Evolutionary conservation across 2,113 vertebrate species (phyloP).

Genomic region (Charina bottae): DNA sequence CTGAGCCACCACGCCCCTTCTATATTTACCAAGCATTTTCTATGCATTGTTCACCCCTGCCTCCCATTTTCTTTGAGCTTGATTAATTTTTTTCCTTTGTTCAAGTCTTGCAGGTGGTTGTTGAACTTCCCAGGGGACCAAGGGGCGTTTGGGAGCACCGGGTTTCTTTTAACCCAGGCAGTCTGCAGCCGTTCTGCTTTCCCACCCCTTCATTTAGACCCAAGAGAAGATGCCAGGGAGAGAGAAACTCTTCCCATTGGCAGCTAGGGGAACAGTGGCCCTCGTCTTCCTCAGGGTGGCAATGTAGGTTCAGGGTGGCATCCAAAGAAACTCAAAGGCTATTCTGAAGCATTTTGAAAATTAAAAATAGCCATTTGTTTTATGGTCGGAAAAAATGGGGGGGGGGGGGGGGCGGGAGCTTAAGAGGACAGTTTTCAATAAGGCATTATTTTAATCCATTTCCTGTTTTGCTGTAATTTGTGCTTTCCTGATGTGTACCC

Average conservation of each 20-base stretch:
- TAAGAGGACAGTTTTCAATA: background rate
- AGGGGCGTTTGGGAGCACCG: no score
- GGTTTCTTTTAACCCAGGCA: no score
- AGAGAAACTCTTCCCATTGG: background rate
- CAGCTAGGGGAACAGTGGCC: background rate
- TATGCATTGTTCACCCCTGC: background rate
- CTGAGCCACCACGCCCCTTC: no score
- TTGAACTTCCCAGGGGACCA: background rate
- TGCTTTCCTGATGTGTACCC: background rate
- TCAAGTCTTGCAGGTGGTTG: background rate
- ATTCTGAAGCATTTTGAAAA: background rate
- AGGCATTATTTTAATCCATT: background rate
- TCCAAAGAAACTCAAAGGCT: background rate
- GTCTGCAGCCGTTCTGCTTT: no score
- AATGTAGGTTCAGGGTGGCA: background rate
- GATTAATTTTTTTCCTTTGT: background rate
- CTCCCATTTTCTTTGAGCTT: background rate
- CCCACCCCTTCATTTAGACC: no score
- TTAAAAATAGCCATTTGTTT: background rate
- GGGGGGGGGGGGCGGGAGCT: no score
- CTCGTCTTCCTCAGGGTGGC: background rate
- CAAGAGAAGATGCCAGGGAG: no score
- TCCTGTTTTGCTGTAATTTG: background rate
- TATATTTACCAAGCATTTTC: background rate
- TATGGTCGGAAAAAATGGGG: background rate